Conservation (phyloP, 2,888 invertebrate species). For the Pyrocoelia pectoralis region DNA sequence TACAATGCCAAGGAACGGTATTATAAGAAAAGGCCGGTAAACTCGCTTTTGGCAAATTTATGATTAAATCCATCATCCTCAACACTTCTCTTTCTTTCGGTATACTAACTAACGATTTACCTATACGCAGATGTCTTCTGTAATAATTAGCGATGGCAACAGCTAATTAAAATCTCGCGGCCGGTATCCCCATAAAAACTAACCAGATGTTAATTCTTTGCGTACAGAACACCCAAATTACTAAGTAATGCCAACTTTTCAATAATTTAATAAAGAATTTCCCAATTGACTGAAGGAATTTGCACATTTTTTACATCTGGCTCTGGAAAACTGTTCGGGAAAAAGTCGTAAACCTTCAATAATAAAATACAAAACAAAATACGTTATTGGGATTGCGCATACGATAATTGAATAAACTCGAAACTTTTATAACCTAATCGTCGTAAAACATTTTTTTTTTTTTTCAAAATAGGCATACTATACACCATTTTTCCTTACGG, state of each 20-base stretch:
- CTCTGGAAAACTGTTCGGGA: background rate
- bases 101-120: too few relatives aligned
- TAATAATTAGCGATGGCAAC: too few relatives aligned
- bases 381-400: background rate
- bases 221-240: background rate
- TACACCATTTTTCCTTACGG: too few relatives aligned
- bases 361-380: slow-evolving; percentile 1
- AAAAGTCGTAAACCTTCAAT: background rate
- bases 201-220: background rate
- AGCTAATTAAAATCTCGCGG: too few relatives aligned
- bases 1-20: too few relatives aligned
- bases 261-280: background rate
- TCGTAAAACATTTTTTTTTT: background rate
- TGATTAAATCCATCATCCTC: too few relatives aligned
- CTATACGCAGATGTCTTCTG: too few relatives aligned
- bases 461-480: too few relatives aligned
- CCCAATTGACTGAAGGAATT: slow-evolving; percentile 1
- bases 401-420: background rate
- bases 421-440: background rate
- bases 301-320: background rate
- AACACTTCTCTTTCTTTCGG: too few relatives aligned
- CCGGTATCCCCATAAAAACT: too few relatives aligned
- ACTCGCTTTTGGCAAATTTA: too few relatives aligned
- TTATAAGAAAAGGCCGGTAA: too few relatives aligned
- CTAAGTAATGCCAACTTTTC: background rate